phyloP scores from a whole-genome alignment of 2,888 invertebrate genomes.

The Dynastes maya region DNA sequence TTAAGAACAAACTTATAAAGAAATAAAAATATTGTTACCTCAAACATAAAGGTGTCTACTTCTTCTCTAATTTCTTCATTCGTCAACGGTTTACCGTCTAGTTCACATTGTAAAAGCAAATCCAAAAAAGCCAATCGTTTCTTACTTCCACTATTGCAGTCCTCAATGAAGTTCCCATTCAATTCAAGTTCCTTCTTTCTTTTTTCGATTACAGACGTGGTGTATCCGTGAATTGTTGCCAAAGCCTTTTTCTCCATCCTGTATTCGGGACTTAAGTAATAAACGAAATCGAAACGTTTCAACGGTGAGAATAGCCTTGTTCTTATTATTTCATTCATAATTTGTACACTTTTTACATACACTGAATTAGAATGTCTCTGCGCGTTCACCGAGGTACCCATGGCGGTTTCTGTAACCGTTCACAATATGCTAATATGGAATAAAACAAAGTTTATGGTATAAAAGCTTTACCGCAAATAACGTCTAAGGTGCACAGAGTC shows the following conservation, averaged over 20 bases:
- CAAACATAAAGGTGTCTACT: slow-evolving; percentile 58
- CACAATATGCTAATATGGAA: not conserved
- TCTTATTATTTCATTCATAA: slow-evolving; percentile 64
- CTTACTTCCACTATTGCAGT: slow-evolving; percentile 63
- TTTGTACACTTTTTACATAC: slow-evolving; percentile 83
- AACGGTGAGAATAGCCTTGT: slow-evolving; percentile 67
- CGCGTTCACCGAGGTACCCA: slow-evolving; percentile 85
- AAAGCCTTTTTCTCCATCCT: slow-evolving; percentile 72
- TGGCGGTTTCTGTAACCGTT: slow-evolving; percentile 81
- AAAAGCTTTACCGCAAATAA: slow-evolving; percentile 73
- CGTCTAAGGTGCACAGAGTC: slow-evolving; percentile 75
- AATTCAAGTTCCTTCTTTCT: slow-evolving; percentile 52
- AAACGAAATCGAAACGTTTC: slow-evolving; percentile 71
- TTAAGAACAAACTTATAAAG: not conserved
- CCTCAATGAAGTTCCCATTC: slow-evolving; percentile 3
- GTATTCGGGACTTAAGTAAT: slow-evolving; percentile 75
- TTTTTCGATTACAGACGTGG: slow-evolving; percentile 64
- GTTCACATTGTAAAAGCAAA: slow-evolving; percentile 52
- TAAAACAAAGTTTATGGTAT: not conserved
- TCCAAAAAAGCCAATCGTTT: slow-evolving; percentile 56
- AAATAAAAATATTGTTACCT: slow-evolving; percentile 44
- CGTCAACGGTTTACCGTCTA: slow-evolving; percentile 74
- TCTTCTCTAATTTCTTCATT: slow-evolving; percentile 70
- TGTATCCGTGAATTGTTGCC: slow-evolving; percentile 72
- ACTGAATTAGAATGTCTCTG: slow-evolving; percentile 79